Conservation (phyloP, 2,113 vertebrate genomes). For the Pagrus major region DNA sequence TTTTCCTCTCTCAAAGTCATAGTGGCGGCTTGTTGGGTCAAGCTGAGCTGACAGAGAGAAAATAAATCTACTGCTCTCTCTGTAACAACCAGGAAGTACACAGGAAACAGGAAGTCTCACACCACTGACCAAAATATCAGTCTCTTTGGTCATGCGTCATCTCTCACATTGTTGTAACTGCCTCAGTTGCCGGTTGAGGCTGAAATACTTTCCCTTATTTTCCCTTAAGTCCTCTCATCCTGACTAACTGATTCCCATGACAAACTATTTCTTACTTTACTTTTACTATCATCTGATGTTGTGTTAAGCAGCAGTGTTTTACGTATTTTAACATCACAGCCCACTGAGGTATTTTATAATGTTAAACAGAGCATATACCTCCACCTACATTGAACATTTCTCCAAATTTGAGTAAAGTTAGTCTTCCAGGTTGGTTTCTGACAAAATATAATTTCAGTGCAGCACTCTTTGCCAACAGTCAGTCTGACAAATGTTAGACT, state of each 20-base stretch:
- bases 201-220: conserved; percentile 18
- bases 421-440: background rate
- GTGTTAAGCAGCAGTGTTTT: background rate
- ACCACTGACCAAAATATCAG: conserved; percentile 65
- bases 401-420: background rate
- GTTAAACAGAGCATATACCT: background rate
- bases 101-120: conserved; percentile 75
- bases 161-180: conserved; percentile 16
- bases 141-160: conserved; percentile 20
- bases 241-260: background rate
- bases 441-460: background rate
- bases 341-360: background rate
- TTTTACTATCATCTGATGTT: background rate
- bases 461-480: background rate
- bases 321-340: background rate
- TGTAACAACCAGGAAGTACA: conserved; percentile 58
- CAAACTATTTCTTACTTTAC: background rate
- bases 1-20: conserved; percentile 27
- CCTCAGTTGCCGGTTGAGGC: background rate
- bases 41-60: conserved; percentile 16
- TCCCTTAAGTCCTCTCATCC: background rate
- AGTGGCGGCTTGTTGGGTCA: background rate
- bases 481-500: background rate
- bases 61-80: conserved; percentile 31
- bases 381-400: background rate